Conservation (phyloP, 2,797 vertebrate species). For the Helarctos malayanus region DNA sequence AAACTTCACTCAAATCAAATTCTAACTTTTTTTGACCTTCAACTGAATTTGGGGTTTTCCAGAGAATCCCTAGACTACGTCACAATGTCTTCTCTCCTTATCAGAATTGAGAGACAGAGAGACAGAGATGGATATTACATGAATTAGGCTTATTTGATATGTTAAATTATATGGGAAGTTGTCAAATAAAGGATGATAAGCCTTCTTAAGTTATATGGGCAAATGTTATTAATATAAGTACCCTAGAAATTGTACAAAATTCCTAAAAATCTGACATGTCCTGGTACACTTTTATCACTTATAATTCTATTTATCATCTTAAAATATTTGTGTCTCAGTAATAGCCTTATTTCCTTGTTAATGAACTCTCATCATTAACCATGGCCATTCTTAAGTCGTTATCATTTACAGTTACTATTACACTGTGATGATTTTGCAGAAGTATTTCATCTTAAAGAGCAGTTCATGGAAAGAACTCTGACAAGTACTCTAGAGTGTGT, state of each 20-base stretch:
- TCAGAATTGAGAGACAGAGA: background rate
- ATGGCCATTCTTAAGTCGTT: background rate
- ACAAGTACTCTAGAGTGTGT: background rate
- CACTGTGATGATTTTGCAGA: background rate
- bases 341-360: background rate
- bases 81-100: background rate
- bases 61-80: background rate
- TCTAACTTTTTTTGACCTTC: background rate
- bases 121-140: background rate
- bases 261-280: background rate
- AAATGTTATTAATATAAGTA: background rate
- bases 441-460: background rate
- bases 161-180: background rate
- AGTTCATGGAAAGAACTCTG: background rate
- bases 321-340: background rate
- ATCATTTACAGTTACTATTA: background rate
- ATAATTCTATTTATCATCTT: background rate
- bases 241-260: background rate
- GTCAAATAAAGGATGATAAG: background rate
- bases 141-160: background rate
- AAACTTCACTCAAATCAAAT: background rate
- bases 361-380: background rate
- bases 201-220: background rate
- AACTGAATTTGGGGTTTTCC: background rate
- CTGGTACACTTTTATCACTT: background rate